Evolutionary conservation across 1,140 invertebrate species (phyloP), one percentile per base, ranked within the genome.

Genomic region (Luehdorfia chinensis): DNA sequence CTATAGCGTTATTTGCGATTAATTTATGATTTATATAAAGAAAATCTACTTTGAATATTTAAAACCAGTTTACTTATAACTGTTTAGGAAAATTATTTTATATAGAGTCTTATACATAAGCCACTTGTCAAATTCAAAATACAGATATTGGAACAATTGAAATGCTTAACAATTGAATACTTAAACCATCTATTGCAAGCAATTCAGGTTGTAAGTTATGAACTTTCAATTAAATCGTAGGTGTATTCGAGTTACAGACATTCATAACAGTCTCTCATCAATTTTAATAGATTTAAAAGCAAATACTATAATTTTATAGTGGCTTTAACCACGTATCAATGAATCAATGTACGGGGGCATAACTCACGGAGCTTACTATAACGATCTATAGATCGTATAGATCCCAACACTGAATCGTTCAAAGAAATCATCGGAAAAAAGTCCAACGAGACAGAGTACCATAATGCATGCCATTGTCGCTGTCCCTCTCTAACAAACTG

Each of bases 361-460:
- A 77, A 66, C 63, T 77, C 74, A 77, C 74, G 55, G 39, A 27
- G 37, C 32, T 52, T 50, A 54, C 53, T 67, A 69, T 76, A 69
- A 55, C 45, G 59, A 72, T 71, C 73, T 74, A 76, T 70, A 76
- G 61, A 67, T 66, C 56, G 50, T 62, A 63, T 64, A 66, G 69
- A 72, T 69, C 64, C 39, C 55, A 58, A 41, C 54, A 57, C 50
- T 56, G 46, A 62, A 71, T 67, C 64, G 59, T 77, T 77, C 70
- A 76, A 72, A 75, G 74, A 74, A 77, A 74, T 74, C 67, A 74
- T 74, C 54, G 60, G 60, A 72, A 78, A 77, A 77, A 77, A 75
- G 65, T 57, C 59, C 56, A 61, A 51, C 46, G 50, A 62, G 57
- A 67, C 65, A 64, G 39, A 43, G 56, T 54, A 66, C 72, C 64